These are phyloP conservation scores for Diplodus puntazzo DNA, from an alignment of 2,797 vertebrate species.

Conservation along the genomic window DNA sequence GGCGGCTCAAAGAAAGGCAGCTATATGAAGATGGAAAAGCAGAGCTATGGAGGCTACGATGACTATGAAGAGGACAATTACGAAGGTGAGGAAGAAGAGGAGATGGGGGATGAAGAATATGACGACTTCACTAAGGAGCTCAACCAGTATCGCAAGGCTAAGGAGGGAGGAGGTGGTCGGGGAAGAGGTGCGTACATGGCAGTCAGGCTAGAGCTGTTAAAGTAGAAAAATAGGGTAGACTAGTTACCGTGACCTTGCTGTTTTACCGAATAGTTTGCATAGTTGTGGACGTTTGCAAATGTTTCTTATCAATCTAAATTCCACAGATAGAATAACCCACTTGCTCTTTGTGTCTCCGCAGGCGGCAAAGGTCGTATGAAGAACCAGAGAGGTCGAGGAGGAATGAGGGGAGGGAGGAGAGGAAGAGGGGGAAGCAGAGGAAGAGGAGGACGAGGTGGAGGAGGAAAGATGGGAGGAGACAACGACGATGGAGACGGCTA, in stretches of 20 bases:
- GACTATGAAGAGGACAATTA: slow-evolving; percentile 94
- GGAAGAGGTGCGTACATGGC: slow-evolving; percentile 81
- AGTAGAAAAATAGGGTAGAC: background rate
- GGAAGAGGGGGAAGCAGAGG: slow-evolving; percentile 86
- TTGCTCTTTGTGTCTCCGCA: slow-evolving; percentile 48
- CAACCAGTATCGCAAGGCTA: slow-evolving; percentile 93
- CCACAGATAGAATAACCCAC: background rate
- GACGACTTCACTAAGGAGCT: slow-evolving; percentile 96
- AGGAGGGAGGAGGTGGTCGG: slow-evolving; percentile 89
- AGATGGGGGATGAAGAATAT: slow-evolving; percentile 91
- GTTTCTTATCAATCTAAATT: slow-evolving; percentile 34
- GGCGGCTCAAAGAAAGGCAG: slow-evolving; percentile 84
- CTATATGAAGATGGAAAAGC: slow-evolving; percentile 94
- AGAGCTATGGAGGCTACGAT: slow-evolving; percentile 89
- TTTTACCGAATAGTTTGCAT: slow-evolving; percentile 13
- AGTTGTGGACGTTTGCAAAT: slow-evolving; percentile 3
- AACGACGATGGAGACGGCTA: slow-evolving; percentile 92
- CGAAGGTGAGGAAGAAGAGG: slow-evolving; percentile 92
- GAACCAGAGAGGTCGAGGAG: slow-evolving; percentile 89
- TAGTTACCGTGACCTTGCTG: background rate
- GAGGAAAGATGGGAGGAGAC: slow-evolving; percentile 89
- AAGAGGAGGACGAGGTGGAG: slow-evolving; percentile 83
- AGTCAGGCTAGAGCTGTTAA: background rate
- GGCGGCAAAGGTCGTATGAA: slow-evolving; percentile 90
- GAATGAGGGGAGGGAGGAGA: slow-evolving; percentile 90